These are phyloP conservation scores for Antitype chi DNA, from an alignment of 2,888 invertebrate species.

Conservation along the genomic window DNA sequence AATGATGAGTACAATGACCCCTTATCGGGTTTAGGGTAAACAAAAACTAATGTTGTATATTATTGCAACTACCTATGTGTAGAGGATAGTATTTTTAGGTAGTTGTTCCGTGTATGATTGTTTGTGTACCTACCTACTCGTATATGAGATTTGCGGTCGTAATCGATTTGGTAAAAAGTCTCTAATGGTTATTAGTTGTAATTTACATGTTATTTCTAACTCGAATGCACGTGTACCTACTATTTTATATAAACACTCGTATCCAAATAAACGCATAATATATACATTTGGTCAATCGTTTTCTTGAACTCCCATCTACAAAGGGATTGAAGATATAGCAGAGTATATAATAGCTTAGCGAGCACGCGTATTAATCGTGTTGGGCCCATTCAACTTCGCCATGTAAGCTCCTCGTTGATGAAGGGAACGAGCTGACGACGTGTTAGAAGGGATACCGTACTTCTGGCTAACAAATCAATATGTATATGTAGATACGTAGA, in stretches of 20 bases:
- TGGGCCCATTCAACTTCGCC: slow-evolving; percentile 21
- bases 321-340: slow-evolving; percentile 12
- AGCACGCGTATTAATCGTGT: slow-evolving; percentile 32
- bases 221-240: not conserved
- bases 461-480: slow-evolving; percentile 10
- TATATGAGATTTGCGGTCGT: not conserved
- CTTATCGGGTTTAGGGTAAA: too few relatives aligned
- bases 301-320: not conserved
- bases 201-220: not conserved
- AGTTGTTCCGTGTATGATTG: not conserved
- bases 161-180: not conserved
- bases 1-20: too few relatives aligned
- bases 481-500: not conserved
- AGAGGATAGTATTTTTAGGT: not conserved
- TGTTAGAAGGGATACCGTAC: slow-evolving; percentile 18
- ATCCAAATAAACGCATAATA: not conserved
- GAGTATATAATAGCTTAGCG: slow-evolving; percentile 19
- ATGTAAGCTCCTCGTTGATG: slow-evolving; percentile 38
- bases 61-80: not conserved
- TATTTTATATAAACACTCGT: not conserved
- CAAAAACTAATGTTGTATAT: too few relatives aligned
- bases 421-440: slow-evolving; percentile 30
- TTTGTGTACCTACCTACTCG: not conserved
- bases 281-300: slow-evolving; percentile 15
- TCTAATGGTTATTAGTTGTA: not conserved